Evolutionary conservation across 2,888 invertebrate genomes (phyloP).

Genomic region (Cremastinae sp.): DNA sequence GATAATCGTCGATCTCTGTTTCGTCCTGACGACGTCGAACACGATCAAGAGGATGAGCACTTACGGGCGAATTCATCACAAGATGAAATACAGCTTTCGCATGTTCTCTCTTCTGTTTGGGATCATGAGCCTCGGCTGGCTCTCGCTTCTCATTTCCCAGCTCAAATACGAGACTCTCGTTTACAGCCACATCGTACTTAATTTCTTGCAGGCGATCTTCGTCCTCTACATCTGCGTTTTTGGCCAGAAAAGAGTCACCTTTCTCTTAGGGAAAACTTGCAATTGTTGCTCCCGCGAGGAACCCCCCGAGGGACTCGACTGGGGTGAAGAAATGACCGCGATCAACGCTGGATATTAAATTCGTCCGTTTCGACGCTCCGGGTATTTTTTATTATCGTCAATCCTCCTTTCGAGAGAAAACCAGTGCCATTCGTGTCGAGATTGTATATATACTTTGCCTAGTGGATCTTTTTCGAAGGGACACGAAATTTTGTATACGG

Average conservation of each 20-base stretch:
- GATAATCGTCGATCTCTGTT: conserved; percentile 89
- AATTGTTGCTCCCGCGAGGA: conserved; percentile 83
- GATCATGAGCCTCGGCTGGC: conserved; percentile 89
- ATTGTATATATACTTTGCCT: too few relatives aligned
- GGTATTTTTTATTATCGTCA: conserved; percentile 16
- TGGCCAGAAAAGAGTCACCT: conserved; percentile 90
- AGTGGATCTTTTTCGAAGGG: too few relatives aligned
- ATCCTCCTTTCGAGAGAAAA: not conserved
- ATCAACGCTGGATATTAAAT: conserved; percentile 88
- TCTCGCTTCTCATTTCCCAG: conserved; percentile 89
- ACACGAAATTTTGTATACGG: not conserved
- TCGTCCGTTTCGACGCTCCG: too few relatives aligned
- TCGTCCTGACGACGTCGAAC: conserved; percentile 89
- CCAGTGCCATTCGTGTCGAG: not conserved
- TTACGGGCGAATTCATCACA: conserved; percentile 93
- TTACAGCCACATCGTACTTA: conserved; percentile 89
- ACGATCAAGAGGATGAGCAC: conserved; percentile 90
- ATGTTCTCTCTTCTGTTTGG: conserved; percentile 89
- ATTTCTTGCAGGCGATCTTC: conserved; percentile 88
- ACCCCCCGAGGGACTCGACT: conserved; percentile 87
- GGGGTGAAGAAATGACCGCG: conserved; percentile 94
- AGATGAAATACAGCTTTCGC: conserved; percentile 91
- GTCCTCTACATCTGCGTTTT: conserved; percentile 90
- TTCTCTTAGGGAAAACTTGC: conserved; percentile 89
- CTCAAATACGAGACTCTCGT: conserved; percentile 87